Evolutionary conservation across 2,888 invertebrate species (phyloP).

Genomic region (Petrophora chlorosata): DNA sequence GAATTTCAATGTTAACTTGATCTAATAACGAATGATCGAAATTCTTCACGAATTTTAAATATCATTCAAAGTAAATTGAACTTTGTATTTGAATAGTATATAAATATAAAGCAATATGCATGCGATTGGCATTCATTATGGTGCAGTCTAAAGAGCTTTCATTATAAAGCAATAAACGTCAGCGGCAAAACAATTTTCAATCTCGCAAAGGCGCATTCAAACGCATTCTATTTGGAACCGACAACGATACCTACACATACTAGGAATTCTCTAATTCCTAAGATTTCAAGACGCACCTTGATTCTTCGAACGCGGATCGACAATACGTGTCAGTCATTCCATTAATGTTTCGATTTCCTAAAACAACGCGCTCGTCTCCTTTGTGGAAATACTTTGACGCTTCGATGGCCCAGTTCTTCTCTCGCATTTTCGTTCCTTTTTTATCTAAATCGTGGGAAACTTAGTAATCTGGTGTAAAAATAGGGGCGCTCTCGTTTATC

Average conservation of each 20-base stretch:
- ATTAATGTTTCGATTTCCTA: constrained; percentile 75
- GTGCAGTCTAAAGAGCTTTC: not conserved
- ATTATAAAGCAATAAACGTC: not conserved
- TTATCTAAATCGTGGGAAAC: constrained; percentile 61
- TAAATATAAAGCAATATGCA: too few relatives aligned
- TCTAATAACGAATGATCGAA: constrained; percentile 36
- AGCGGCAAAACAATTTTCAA: not conserved
- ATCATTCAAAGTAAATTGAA: not conserved
- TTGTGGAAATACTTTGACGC: constrained; percentile 76
- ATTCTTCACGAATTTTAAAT: constrained; percentile 2
- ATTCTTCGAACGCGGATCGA: constrained; percentile 67
- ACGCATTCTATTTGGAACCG: not conserved
- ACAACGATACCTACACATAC: constrained; percentile 40
- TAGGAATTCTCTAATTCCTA: constrained; percentile 51
- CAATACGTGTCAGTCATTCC: constrained; percentile 79
- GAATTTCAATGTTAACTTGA: constrained; percentile 49
- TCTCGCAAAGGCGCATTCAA: not conserved
- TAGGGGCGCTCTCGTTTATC: constrained; percentile 13
- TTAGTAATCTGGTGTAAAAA: constrained; percentile 30
- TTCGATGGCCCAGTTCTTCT: constrained; percentile 57
- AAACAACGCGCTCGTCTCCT: constrained; percentile 66
- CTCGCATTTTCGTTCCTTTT: constrained; percentile 56
- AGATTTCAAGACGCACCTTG: constrained; percentile 59
- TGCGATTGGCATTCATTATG: not conserved
- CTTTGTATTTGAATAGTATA: not conserved